Evolutionary conservation across 2,888 invertebrate genomes (phyloP).

Genomic region (Agrochola litura): DNA sequence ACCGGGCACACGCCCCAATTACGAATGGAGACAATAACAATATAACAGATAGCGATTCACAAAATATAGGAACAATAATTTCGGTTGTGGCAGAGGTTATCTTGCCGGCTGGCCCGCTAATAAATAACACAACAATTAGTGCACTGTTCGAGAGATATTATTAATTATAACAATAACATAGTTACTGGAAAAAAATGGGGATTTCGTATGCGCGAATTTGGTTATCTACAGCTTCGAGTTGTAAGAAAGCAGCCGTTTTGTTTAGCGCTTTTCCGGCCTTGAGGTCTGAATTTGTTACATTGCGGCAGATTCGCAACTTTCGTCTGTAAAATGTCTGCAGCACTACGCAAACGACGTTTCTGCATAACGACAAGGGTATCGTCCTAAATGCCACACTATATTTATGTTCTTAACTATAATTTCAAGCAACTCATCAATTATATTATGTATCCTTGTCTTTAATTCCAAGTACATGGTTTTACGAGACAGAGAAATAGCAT

Average conservation of each 20-base stretch:
- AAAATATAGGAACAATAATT: slow-evolving; percentile 79
- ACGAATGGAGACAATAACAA: slow-evolving; percentile 66
- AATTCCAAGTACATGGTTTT: slow-evolving; percentile 2
- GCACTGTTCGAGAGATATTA: slow-evolving; percentile 68
- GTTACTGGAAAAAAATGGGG: slow-evolving; percentile 51
- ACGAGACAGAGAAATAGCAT: not conserved
- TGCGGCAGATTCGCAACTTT: too few species aligned
- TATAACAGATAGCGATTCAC: slow-evolving; percentile 69
- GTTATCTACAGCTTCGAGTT: slow-evolving; percentile 4
- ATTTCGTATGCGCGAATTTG: slow-evolving; percentile 22
- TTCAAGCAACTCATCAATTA: not conserved
- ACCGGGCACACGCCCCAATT: slow-evolving; percentile 63
- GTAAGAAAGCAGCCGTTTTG: not conserved
- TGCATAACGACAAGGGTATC: not conserved
- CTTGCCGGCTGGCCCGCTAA: slow-evolving; percentile 64
- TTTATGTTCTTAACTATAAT: not conserved
- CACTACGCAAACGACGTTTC: not conserved
- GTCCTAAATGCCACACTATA: not conserved
- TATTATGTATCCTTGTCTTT: not conserved
- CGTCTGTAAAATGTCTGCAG: not conserved
- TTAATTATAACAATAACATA: slow-evolving; percentile 67
- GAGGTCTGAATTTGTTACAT: not conserved
- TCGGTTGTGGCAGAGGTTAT: slow-evolving; percentile 78
- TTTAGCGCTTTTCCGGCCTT: slow-evolving; percentile 14
- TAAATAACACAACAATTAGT: slow-evolving; percentile 73